Percentiles rank a stretch among this genome's conserved stretches.
phyloP scores from a whole-genome alignment of 2,888 invertebrate genomes.

The Metalampra italica region DNA sequence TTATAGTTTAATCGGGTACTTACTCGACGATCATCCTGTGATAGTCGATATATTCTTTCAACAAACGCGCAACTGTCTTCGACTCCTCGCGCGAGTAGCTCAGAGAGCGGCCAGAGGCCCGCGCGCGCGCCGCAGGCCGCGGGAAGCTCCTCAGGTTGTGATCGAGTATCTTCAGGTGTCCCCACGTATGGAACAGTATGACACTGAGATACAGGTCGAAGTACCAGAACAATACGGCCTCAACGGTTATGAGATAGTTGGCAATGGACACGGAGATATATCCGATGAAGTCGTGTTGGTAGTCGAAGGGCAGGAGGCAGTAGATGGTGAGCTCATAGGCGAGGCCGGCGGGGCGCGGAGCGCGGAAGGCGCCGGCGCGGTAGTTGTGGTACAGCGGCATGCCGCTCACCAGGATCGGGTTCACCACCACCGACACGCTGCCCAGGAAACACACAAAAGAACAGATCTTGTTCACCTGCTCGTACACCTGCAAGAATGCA shows the following conservation, averaged over 20 bases:
- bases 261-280: constrained; percentile 12
- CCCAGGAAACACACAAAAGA: constrained; percentile 17
- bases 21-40: not conserved
- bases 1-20: not conserved
- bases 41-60: not conserved
- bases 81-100: not conserved
- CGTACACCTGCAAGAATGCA: constrained; percentile 17
- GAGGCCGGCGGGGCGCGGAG: constrained; percentile 10
- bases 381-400: constrained; percentile 22
- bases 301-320: constrained; percentile 18
- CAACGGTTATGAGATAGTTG: constrained; percentile 15
- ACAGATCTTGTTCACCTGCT: constrained; percentile 19
- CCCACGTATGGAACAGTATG: constrained; percentile 28
- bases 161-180: constrained; percentile 26
- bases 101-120: not conserved
- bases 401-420: constrained; percentile 15
- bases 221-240: constrained; percentile 12
- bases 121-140: not conserved
- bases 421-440: constrained; percentile 10
- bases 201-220: constrained; percentile 24
- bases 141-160: constrained; percentile 5
- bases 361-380: constrained; percentile 11
- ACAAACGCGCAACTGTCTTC: not conserved
- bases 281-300: constrained; percentile 10
- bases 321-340: constrained; percentile 18